Percentiles rank a stretch among this genome's conserved stretches.
Conservation (phyloP, 2,113 vertebrate species). For the Lonchura striata region DNA sequence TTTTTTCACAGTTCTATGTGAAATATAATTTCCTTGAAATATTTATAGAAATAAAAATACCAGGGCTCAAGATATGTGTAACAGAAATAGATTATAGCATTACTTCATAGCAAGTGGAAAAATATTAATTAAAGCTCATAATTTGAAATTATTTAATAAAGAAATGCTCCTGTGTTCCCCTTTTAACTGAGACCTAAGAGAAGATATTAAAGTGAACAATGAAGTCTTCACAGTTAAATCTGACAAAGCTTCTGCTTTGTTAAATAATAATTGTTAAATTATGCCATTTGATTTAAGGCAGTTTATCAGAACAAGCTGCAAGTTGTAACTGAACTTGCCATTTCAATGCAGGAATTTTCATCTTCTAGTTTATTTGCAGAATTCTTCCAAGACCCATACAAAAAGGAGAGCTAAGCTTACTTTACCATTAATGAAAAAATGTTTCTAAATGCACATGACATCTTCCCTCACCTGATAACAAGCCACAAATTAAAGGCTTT, state of each 20-base stretch:
- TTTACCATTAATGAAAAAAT: slow-evolving; percentile 55
- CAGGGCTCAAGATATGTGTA: not conserved
- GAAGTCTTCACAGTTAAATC: not conserved
- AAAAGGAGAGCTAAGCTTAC: slow-evolving; percentile 24
- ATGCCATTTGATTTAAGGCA: not conserved
- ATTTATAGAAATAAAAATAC: not conserved
- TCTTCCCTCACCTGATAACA: slow-evolving; percentile 46
- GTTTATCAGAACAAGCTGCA: slow-evolving; percentile 8
- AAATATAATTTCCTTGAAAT: not conserved
- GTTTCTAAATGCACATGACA: slow-evolving; percentile 29
- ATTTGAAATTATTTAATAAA: not conserved
- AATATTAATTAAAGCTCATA: not conserved
- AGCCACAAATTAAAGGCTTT: slow-evolving; percentile 28
- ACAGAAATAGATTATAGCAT: not conserved
- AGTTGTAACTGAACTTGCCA: slow-evolving; percentile 15
- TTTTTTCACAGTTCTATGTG: not conserved
- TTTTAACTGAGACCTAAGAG: not conserved
- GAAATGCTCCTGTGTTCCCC: not conserved
- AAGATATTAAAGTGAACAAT: not conserved
- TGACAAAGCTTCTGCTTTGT: not conserved
- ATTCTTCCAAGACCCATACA: not conserved
- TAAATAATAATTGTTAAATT: not conserved
- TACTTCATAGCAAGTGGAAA: not conserved
- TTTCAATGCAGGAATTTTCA: not conserved
- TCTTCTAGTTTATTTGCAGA: slow-evolving; percentile 10